Evolutionary conservation across 2,113 vertebrate genomes (phyloP).

Genomic region (Cynoglossus semilaevis): DNA sequence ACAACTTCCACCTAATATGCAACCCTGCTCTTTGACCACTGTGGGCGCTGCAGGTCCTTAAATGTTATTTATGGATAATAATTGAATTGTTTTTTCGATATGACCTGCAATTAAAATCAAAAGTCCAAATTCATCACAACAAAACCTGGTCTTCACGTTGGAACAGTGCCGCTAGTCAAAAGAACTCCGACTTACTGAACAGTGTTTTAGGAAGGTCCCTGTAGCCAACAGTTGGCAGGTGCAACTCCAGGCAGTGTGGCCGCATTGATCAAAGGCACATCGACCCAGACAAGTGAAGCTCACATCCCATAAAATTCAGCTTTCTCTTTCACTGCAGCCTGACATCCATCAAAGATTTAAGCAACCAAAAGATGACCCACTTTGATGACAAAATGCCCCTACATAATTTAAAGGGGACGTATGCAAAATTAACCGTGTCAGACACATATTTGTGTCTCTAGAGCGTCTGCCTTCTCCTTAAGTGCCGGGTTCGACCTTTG

Average conservation of each 20-base stretch:
- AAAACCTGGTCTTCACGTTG: constrained; percentile 19
- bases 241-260: constrained; percentile 58
- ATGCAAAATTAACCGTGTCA: too few species aligned
- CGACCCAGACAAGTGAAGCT: constrained; percentile 23
- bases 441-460: too few species aligned
- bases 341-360: constrained; percentile 18
- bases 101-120: too few species aligned
- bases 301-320: constrained; percentile 9
- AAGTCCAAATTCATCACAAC: too few species aligned
- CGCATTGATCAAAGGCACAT: constrained; percentile 57
- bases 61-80: too few species aligned
- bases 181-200: constrained; percentile 57
- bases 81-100: too few species aligned
- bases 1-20: too few species aligned
- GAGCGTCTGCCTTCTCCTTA: too few species aligned
- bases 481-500: too few species aligned
- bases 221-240: constrained; percentile 59
- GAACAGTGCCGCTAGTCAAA: constrained; percentile 46
- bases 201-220: constrained; percentile 60
- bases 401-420: background rate
- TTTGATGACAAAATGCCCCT: background rate
- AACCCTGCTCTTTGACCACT: too few species aligned
- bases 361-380: background rate
- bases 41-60: too few species aligned
- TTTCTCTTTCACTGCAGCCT: constrained; percentile 20